Percentiles rank a stretch among this genome's conserved stretches.
Evolutionary conservation across 2,797 vertebrate species (phyloP).

Genomic region (Gambusia yucatana): DNA sequence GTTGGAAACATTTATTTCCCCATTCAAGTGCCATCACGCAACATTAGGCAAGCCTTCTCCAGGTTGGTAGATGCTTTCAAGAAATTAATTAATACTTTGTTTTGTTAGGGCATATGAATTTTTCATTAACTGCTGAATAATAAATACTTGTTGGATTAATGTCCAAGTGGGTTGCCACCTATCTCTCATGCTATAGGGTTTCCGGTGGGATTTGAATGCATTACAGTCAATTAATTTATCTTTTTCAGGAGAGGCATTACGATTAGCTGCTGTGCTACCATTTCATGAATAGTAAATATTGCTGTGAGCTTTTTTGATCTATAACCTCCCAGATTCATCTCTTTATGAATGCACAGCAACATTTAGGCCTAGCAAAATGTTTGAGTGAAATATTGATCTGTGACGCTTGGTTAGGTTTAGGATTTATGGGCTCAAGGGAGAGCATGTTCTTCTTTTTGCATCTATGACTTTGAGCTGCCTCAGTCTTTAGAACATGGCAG

Average conservation of each 20-base stretch:
- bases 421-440: constrained; percentile 20
- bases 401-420: not conserved
- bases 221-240: constrained; percentile 77
- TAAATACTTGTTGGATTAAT: constrained; percentile 82
- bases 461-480: not conserved
- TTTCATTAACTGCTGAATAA: constrained; percentile 82
- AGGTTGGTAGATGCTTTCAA: constrained; percentile 73
- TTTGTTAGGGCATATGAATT: constrained; percentile 81
- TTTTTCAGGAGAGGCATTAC: constrained; percentile 70
- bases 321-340: constrained; percentile 47
- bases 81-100: constrained; percentile 81
- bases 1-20: constrained; percentile 61
- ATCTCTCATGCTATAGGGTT: constrained; percentile 72
- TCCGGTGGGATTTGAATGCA: constrained; percentile 73
- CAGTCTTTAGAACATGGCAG: constrained; percentile 12
- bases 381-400: constrained; percentile 45
- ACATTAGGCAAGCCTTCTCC: constrained; percentile 72
- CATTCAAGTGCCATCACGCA: constrained; percentile 69
- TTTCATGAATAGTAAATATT: constrained; percentile 66
- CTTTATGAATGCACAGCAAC: constrained; percentile 50
- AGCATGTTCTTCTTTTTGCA: constrained; percentile 12
- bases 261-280: constrained; percentile 63
- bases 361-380: constrained; percentile 36
- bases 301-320: constrained; percentile 63
- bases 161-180: constrained; percentile 77